These are phyloP conservation scores for Chauna torquata DNA, from an alignment of 2,113 vertebrate species.

Conservation along the genomic window DNA sequence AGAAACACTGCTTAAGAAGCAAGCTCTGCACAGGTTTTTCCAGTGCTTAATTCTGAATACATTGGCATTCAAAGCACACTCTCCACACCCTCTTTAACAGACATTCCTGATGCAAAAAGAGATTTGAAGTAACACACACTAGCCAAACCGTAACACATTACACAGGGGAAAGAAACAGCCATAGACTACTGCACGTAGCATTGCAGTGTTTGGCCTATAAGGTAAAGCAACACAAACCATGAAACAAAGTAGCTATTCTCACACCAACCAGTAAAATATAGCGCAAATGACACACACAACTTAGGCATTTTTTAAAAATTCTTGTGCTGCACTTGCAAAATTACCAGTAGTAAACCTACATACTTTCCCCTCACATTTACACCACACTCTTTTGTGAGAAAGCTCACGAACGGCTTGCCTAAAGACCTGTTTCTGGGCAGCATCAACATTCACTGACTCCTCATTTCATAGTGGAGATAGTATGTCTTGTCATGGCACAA, in stretches of 20 bases:
- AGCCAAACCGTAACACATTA: neutral
- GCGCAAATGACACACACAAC: neutral
- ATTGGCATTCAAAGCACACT: neutral
- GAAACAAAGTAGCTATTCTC: neutral
- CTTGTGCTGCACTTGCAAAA: neutral
- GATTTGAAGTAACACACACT: neutral
- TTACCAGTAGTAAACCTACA: neutral
- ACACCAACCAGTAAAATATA: neutral
- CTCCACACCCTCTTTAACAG: neutral
- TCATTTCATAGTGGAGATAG: neutral
- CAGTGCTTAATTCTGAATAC: neutral
- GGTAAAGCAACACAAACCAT: neutral
- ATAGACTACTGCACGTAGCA: fast-evolving
- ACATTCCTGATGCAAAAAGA: neutral
- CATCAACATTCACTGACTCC: neutral
- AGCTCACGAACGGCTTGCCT: neutral
- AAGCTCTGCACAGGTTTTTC: neutral
- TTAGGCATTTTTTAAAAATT: neutral
- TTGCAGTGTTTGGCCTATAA: neutral
- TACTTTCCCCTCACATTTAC: neutral
- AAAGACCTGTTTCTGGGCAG: neutral
- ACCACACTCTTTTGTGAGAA: neutral
- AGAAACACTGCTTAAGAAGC: neutral
- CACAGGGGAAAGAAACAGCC: neutral
- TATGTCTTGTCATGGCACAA: neutral